phyloP scores from a whole-genome alignment of 1,140 invertebrate genomes.

The Acromyrmex echinatior region DNA sequence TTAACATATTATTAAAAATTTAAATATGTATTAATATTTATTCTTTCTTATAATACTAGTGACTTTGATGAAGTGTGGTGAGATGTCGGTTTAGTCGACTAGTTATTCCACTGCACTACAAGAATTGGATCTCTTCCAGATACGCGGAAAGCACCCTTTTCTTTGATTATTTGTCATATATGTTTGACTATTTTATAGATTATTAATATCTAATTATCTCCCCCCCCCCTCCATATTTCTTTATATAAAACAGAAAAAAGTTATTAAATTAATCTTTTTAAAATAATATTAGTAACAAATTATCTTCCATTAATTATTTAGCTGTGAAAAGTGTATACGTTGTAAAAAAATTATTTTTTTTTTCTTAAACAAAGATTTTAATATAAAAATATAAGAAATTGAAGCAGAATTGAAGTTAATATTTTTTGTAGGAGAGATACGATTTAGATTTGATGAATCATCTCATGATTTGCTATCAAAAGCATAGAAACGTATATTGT shows the following conservation, averaged over 20 bases:
- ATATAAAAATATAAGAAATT: not conserved
- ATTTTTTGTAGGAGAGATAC: not conserved
- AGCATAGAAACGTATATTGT: not conserved
- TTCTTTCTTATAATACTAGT: not conserved
- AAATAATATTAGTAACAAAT: not conserved
- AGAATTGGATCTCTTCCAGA: conserved; percentile 5
- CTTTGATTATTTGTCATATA: not conserved
- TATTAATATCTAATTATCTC: not conserved
- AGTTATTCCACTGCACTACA: conserved; percentile 63
- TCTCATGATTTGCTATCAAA: not conserved
- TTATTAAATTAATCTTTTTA: not conserved
- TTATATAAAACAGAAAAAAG: not conserved
- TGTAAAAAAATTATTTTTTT: not conserved
- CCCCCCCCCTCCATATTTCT: not conserved
- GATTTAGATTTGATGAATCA: not conserved
- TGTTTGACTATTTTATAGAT: not conserved
- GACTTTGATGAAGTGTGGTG: not conserved
- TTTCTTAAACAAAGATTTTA: not conserved
- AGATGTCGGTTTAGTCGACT: conserved; percentile 44
- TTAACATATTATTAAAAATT: conserved; percentile 1
- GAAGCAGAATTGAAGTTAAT: not conserved
- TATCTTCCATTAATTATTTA: not conserved
- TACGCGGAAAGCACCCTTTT: not conserved
- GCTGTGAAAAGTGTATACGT: not conserved
- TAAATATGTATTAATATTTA: not conserved